phyloP scores from a whole-genome alignment of 2,888 invertebrate species.

The Rhodophaea formosa region DNA sequence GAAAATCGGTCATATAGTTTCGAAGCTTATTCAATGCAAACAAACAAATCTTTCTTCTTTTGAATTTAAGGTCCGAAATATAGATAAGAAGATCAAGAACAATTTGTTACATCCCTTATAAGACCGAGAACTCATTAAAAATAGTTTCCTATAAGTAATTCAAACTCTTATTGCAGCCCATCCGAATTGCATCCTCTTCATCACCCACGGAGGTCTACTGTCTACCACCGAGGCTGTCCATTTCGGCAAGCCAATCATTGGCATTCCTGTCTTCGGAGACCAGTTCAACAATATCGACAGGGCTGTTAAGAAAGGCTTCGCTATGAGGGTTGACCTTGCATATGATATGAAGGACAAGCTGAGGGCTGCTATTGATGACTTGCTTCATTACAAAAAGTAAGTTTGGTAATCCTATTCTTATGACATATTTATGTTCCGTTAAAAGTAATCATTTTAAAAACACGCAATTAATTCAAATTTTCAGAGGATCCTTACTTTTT shows the following conservation, averaged over 20 bases:
- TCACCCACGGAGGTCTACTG: constrained; percentile 61
- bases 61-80: no score
- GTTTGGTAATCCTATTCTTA: constrained; percentile 17
- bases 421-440: no score
- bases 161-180: constrained; percentile 46
- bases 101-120: no score
- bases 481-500: no score
- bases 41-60: no score
- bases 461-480: no score
- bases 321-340: constrained; percentile 38
- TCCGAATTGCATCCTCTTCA: constrained; percentile 57
- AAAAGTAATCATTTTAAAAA: no score
- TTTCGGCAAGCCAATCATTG: constrained; percentile 55
- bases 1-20: no score
- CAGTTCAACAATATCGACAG: constrained; percentile 52
- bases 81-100: no score
- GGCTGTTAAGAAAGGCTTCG: constrained; percentile 49
- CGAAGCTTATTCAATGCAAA: no score
- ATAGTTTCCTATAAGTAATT: no score
- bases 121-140: no score
- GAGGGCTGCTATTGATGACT: constrained; percentile 39
- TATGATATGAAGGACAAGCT: constrained; percentile 38
- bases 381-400: constrained; percentile 42
- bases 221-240: constrained; percentile 56
- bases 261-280: constrained; percentile 58